Conservation (phyloP, 1,140 invertebrate genomes). For the Aethina tumida region DNA sequence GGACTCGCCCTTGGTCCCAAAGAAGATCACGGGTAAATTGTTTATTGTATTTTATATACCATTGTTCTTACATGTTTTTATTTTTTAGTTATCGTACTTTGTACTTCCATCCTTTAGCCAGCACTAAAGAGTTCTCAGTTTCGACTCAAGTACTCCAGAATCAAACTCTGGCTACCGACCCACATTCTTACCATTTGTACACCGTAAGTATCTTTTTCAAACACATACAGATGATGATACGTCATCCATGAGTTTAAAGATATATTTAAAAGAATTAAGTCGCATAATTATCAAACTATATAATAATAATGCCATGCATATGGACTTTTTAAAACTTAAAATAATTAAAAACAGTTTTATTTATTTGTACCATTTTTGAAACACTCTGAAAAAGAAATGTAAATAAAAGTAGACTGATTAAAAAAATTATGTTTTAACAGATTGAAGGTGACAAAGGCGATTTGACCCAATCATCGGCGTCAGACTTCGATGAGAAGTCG, state of each 20-base stretch:
- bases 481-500: constrained; percentile 44
- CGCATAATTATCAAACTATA: no score
- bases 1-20: constrained; percentile 45
- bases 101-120: constrained; percentile 66
- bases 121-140: constrained; percentile 64
- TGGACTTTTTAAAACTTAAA: no score
- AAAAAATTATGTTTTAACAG: constrained; percentile 30
- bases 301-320: no score
- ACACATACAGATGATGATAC: no score
- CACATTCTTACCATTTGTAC: constrained; percentile 27
- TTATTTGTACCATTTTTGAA: no score
- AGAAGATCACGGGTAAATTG: constrained; percentile 20
- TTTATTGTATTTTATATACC: not conserved
- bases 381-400: no score
- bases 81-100: constrained; percentile 45
- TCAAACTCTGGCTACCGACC: constrained; percentile 40
- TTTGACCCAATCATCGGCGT: constrained; percentile 50
- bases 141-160: constrained; percentile 60
- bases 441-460: constrained; percentile 49
- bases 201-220: constrained; percentile 21
- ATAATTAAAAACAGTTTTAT: no score
- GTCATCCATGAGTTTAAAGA: no score
- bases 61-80: constrained; percentile 2
- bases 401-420: no score
- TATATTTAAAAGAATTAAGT: no score